These are phyloP conservation scores for Leptoteleia sp. DNA, from an alignment of 1,140 invertebrate genomes.

Conservation along the genomic window DNA sequence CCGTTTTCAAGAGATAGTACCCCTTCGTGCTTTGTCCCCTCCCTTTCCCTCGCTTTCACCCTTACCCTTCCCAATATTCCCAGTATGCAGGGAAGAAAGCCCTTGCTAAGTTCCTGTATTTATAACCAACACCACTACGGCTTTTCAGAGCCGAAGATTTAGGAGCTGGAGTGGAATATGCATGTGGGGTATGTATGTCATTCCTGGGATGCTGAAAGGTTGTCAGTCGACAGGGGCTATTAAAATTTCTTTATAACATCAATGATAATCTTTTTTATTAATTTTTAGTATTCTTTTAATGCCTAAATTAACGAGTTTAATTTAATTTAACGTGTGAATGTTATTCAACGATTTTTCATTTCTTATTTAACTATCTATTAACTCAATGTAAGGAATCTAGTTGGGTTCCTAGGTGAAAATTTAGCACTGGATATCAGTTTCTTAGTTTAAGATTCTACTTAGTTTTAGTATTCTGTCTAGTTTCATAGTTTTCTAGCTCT, in stretches of 20 bases:
- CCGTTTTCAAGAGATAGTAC: slow-evolving; percentile 29
- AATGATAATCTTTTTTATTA: too few relatives aligned
- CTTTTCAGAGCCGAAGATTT: slow-evolving; percentile 14
- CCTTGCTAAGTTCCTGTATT: slow-evolving; percentile 15
- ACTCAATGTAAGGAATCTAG: too few relatives aligned
- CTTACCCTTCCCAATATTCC: neutral
- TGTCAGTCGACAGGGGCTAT: neutral
- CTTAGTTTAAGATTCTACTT: too few relatives aligned
- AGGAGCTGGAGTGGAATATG: neutral
- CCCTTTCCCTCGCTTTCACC: slow-evolving; percentile 16
- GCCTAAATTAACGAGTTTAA: too few relatives aligned
- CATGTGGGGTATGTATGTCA: neutral
- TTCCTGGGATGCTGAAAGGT: slow-evolving; percentile 2
- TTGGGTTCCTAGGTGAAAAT: too few relatives aligned
- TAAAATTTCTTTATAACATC: neutral
- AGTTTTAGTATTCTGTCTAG: too few relatives aligned
- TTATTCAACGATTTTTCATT: too few relatives aligned
- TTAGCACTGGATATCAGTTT: too few relatives aligned
- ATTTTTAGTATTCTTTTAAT: too few relatives aligned
- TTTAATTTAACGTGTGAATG: too few relatives aligned
- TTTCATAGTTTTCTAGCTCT: too few relatives aligned
- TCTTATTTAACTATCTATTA: too few relatives aligned
- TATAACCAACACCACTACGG: neutral
- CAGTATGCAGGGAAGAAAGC: slow-evolving; percentile 12
- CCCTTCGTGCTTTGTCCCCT: slow-evolving; percentile 32